Conservation (phyloP, 2,113 vertebrate genomes). For the Stegastes partitus region DNA sequence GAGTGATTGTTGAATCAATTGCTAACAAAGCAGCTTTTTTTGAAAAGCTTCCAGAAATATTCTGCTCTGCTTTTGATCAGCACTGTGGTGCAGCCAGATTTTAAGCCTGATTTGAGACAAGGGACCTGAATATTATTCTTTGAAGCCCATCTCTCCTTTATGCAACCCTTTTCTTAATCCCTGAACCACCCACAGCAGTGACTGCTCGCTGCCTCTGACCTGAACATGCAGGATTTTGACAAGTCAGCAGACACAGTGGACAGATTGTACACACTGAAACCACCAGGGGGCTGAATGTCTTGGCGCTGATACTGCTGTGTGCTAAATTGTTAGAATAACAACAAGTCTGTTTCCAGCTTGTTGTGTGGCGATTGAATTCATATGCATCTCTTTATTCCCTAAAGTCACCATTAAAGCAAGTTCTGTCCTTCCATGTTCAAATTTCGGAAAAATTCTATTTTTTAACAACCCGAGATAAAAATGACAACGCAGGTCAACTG, state of each 20-base stretch:
- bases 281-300: not conserved
- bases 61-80: slow-evolving; percentile 35
- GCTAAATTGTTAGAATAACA: slow-evolving; percentile 20
- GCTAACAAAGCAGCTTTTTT: slow-evolving; percentile 28
- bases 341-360: not conserved
- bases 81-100: slow-evolving; percentile 20
- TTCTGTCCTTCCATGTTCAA: too few species aligned
- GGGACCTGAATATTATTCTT: slow-evolving; percentile 39
- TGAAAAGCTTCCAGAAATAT: slow-evolving; percentile 49
- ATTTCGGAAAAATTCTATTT: too few species aligned
- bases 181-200: not conserved
- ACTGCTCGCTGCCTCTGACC: slow-evolving; percentile 3
- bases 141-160: slow-evolving; percentile 42
- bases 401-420: not conserved
- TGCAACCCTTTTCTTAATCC: slow-evolving; percentile 3
- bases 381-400: not conserved
- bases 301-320: slow-evolving; percentile 8
- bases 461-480: too few species aligned
- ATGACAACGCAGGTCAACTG: too few species aligned
- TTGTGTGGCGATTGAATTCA: slow-evolving; percentile 4
- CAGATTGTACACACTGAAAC: slow-evolving; percentile 38
- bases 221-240: not conserved
- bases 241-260: slow-evolving; percentile 8
- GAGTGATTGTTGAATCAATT: slow-evolving; percentile 13
- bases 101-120: slow-evolving; percentile 47